Percentiles rank a stretch among this genome's conserved stretches.
Conservation (phyloP, 2,113 vertebrate genomes). For the Solea solea region DNA sequence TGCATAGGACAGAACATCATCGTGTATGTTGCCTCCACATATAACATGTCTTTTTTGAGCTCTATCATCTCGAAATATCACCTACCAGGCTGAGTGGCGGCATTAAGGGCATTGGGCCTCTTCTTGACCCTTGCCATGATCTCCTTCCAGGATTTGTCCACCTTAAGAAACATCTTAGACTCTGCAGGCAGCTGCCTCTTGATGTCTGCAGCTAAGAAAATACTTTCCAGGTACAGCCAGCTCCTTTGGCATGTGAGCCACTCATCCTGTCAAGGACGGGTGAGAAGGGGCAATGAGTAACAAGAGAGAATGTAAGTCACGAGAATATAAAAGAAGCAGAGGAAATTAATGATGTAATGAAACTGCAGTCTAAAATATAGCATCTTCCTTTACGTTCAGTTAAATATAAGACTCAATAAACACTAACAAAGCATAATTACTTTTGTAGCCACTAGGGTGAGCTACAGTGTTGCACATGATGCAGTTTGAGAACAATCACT, state of each 20-base stretch:
- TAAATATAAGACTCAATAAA: not conserved
- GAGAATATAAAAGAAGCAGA: not conserved
- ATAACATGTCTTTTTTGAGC: too few relatives aligned
- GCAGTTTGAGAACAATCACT: constrained; percentile 6
- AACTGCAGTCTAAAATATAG: not conserved
- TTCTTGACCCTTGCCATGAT: constrained; percentile 85
- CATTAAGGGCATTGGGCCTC: constrained; percentile 81
- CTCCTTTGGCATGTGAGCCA: constrained; percentile 87
- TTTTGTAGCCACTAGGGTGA: constrained; percentile 46
- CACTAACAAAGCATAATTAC: not conserved
- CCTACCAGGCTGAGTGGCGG: constrained; percentile 83
- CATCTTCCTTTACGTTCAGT: not conserved
- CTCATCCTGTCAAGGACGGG: constrained; percentile 77
- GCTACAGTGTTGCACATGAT: constrained; percentile 33
- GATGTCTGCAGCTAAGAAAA: constrained; percentile 87
- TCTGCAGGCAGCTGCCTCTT: constrained; percentile 86
- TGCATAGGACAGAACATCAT: constrained; percentile 49
- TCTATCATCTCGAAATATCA: not conserved
- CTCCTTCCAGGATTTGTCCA: constrained; percentile 89
- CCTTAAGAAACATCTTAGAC: constrained; percentile 88
- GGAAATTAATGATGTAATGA: not conserved
- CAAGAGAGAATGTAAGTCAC: not conserved
- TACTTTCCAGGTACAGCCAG: constrained; percentile 88
- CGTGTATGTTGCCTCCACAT: not conserved
- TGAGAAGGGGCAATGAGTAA: not conserved